Evolutionary conservation across 2,797 vertebrate species (phyloP).

Genomic region (Platyrinchus mystaceus): DNA sequence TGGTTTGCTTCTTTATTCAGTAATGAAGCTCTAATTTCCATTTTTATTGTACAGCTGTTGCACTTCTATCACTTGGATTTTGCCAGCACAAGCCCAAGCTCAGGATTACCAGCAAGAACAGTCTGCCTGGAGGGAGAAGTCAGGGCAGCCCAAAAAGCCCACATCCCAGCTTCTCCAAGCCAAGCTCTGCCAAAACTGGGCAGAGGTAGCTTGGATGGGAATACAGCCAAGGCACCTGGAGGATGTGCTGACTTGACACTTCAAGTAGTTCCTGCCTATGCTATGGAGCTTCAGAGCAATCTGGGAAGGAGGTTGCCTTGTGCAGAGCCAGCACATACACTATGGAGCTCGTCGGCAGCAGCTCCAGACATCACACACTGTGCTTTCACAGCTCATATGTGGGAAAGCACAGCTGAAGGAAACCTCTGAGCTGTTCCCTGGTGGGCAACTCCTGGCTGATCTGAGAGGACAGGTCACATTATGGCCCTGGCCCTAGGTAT

Average conservation of each 20-base stretch:
- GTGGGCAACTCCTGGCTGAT: neutral
- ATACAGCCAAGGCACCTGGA: neutral
- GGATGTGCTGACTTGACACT: neutral
- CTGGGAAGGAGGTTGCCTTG: neutral
- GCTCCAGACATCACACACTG: neutral
- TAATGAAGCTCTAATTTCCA: constrained; percentile 2
- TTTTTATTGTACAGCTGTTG: neutral
- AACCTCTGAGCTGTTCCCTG: neutral
- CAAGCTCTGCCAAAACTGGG: accelerated
- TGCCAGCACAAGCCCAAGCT: neutral
- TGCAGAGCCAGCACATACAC: neutral
- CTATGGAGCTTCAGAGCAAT: neutral
- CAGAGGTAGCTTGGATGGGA: neutral
- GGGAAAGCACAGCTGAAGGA: neutral
- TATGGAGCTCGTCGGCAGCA: accelerated
- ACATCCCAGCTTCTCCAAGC: neutral
- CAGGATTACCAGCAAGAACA: neutral
- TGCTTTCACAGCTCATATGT: neutral
- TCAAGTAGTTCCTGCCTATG: neutral
- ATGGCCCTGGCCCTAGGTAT: neutral
- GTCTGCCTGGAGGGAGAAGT: neutral
- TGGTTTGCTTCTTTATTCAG: constrained; percentile 13
- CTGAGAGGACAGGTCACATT: neutral
- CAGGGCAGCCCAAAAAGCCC: neutral
- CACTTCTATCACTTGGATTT: neutral